Percentiles rank a stretch among this genome's conserved stretches.
Evolutionary conservation across 2,888 invertebrate genomes (phyloP).

Genomic region (Protula sp.): DNA sequence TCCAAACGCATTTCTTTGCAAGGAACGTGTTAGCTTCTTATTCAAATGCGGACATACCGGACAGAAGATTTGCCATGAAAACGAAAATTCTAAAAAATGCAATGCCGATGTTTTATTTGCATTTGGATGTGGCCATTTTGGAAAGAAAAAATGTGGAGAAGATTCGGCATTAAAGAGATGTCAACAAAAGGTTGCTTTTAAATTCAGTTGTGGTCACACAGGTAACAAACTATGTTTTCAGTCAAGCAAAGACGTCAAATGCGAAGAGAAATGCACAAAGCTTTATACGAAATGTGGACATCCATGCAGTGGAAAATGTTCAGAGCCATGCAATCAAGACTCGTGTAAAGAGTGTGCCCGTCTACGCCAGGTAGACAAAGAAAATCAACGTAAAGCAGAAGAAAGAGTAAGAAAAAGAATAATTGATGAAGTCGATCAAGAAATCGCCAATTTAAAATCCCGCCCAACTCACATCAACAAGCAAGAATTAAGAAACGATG

Average conservation of each 20-base stretch:
- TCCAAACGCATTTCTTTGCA: background rate
- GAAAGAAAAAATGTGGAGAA: background rate
- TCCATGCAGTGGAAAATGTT: constrained; percentile 10
- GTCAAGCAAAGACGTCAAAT: background rate
- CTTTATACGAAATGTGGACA: constrained; percentile 9
- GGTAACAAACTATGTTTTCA: constrained; percentile 3
- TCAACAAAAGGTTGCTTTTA: no score
- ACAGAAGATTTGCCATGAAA: constrained; percentile 9
- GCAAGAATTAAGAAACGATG: constrained; percentile 15
- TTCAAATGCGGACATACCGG: constrained; percentile 11
- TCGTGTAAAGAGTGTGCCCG: constrained; percentile 6
- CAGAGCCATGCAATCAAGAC: constrained; percentile 5
- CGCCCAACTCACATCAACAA: constrained; percentile 57
- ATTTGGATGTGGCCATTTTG: background rate
- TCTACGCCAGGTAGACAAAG: constrained; percentile 1
- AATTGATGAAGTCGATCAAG: constrained; percentile 2
- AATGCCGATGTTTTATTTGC: no score
- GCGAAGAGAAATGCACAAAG: constrained; percentile 8
- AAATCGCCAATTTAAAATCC: constrained; percentile 57
- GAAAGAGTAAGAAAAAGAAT: background rate
- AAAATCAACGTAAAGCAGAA: background rate
- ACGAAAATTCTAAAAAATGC: no score
- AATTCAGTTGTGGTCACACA: constrained; percentile 13
- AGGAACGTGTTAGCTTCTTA: no score
- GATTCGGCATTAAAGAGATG: no score